These are phyloP conservation scores for Apodemus speciosus DNA, from an alignment of 2,113 vertebrate species.

Conservation along the genomic window DNA sequence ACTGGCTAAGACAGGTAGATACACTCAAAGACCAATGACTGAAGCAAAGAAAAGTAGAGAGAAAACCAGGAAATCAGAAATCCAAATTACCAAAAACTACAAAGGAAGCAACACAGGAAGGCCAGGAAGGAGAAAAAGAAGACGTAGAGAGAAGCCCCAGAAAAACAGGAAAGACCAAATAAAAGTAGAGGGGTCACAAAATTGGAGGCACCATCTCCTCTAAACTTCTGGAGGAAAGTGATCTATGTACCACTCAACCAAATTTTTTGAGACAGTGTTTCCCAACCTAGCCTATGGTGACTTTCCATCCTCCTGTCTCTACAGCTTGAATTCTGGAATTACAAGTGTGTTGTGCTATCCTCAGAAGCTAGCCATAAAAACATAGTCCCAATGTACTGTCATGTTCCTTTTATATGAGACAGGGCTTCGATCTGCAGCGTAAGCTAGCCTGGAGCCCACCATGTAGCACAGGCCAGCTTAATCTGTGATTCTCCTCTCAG, in stretches of 20 bases:
- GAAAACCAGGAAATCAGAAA: slow-evolving; percentile 11
- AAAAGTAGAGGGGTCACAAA: background rate
- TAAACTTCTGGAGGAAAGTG: background rate
- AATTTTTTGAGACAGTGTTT: background rate
- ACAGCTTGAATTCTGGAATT: background rate
- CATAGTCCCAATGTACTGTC: background rate
- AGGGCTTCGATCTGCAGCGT: background rate
- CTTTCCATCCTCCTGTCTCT: background rate
- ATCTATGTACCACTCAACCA: background rate
- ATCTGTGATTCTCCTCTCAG: background rate
- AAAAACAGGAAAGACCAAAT: background rate
- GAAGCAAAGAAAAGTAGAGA: background rate
- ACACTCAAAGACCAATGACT: slow-evolving; percentile 53
- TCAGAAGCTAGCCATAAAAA: background rate
- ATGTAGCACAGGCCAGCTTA: background rate
- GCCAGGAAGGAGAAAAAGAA: background rate
- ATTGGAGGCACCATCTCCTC: background rate
- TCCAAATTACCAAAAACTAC: slow-evolving; percentile 10
- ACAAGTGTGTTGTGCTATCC: background rate
- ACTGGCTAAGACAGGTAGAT: slow-evolving; percentile 24
- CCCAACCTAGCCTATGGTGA: background rate
- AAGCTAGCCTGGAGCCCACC: background rate
- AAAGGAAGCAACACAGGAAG: background rate
- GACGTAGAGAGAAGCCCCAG: background rate
- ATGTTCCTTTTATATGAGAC: background rate